phyloP scores from a whole-genome alignment of 2,113 vertebrate genomes.

The Pollimyrus isidori region DNA sequence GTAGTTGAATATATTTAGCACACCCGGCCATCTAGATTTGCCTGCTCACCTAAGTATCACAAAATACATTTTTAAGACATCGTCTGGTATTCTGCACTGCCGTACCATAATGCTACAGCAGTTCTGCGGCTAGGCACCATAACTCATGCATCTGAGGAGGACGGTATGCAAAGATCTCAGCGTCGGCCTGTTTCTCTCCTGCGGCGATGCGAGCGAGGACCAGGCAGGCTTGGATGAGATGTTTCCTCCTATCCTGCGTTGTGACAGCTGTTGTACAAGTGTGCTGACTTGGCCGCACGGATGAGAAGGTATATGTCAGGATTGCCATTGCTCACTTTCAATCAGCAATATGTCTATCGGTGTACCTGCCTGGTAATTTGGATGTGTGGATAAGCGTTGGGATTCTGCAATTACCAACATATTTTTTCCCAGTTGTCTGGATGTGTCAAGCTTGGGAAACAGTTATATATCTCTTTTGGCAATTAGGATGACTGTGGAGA shows the following conservation, averaged over 20 bases:
- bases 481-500: background rate
- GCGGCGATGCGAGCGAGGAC: background rate
- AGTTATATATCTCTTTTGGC: background rate
- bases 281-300: background rate
- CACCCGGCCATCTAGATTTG: background rate
- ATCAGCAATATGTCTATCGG: conserved; percentile 5
- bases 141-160: background rate
- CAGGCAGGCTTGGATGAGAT: background rate
- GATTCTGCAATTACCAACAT: background rate
- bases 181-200: background rate
- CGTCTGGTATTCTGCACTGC: background rate
- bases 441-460: background rate
- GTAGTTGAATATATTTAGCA: background rate
- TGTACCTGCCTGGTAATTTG: background rate
- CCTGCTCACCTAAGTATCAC: background rate
- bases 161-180: background rate
- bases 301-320: conserved; percentile 4
- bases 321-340: background rate
- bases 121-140: background rate
- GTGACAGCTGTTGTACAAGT: conserved; percentile 6
- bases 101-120: background rate
- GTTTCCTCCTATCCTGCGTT: background rate
- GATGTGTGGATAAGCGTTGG: background rate
- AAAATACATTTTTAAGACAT: background rate
- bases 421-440: background rate